Base-by-base conservation (phyloP, 2,888 invertebrate genomes). In the Anarsia innoxiella region DNA sequence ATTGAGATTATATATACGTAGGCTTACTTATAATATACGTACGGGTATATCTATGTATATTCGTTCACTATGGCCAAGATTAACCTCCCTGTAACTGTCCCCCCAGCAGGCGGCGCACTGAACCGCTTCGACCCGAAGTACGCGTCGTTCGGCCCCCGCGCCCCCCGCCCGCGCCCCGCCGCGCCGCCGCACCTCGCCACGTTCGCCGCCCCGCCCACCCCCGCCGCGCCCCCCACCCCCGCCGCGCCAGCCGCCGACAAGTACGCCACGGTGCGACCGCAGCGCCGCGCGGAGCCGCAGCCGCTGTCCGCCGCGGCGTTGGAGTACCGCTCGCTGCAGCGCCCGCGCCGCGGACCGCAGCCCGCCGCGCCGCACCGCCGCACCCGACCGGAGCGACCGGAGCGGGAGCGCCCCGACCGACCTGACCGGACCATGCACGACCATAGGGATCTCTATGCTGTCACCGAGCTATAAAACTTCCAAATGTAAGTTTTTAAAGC, bases 361-460 rank as follows among this genome's bases (percentile, higher is more conserved):
- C 38, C 53, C 61, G 32, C 48, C 56, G 38, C 56, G 53, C 43
- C 30, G 40, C 58, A 58, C 42, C 31, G 57, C 49, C 57, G 56
- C 16, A 12, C 23, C 23, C 31, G 28, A 2, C 12, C 12, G 4
- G 12, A 11, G 4, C 11, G 14, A 6, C 56, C 35, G 41, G 51
- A 49, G 42, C 48, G 55, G 48, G 19, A 19, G 59, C 11, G 39
- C 51, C 3, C 36, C 8, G 25, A 25, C 45, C 51, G 2, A 50
- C 40, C 38, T 52, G 52, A 49, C 42, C 48, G 56, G 47, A 46
- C 45, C 44, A 59, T 35, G 12, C 70, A 74, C 48, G 86, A 80
- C 53, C 77, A 82, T 43, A 79, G 86, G 37, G 88, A 90, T 66
- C 66, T 93, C 48, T 93, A 92, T 65, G 93, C 52, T 10, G 52